A percentile compares a stretch with the other conserved stretches of the same genome.
These are phyloP conservation scores for Pseudotriccus pelzelni DNA, from an alignment of 2,797 vertebrate genomes.

Conservation along the genomic window DNA sequence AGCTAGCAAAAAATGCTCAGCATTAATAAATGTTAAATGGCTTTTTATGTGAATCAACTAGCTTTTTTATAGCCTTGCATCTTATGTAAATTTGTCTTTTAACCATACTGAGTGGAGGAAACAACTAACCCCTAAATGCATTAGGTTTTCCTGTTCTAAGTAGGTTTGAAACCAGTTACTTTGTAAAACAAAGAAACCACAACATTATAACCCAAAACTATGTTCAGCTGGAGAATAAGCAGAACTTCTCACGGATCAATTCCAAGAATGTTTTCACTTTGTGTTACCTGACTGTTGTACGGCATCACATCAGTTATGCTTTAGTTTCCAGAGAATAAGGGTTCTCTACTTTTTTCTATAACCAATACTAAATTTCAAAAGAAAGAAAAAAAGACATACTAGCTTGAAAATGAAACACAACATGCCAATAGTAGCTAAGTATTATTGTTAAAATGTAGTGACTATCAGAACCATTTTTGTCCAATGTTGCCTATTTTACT, in stretches of 20 bases:
- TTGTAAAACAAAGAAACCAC: slow-evolving; percentile 42
- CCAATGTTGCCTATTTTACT: neutral
- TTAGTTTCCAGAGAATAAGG: neutral
- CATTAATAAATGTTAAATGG: neutral
- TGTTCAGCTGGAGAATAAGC: neutral
- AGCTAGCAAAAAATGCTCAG: neutral
- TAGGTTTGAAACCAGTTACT: neutral
- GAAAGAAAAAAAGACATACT: neutral
- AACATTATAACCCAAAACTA: neutral
- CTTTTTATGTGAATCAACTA: neutral
- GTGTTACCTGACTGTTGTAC: neutral
- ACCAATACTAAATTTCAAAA: neutral
- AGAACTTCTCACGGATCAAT: neutral
- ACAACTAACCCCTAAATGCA: neutral
- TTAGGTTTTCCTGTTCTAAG: slow-evolving; percentile 36
- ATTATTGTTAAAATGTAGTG: neutral
- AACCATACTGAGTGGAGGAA: neutral
- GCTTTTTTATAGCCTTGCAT: neutral
- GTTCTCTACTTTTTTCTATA: neutral
- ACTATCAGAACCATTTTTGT: neutral
- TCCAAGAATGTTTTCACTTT: slow-evolving; percentile 44
- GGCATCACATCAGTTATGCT: neutral
- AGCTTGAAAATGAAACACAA: neutral
- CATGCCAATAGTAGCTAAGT: neutral
- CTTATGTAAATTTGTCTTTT: neutral